Evolutionary conservation across 2,797 vertebrate species (phyloP).

Genomic region (Chaetodon trifasciatus): DNA sequence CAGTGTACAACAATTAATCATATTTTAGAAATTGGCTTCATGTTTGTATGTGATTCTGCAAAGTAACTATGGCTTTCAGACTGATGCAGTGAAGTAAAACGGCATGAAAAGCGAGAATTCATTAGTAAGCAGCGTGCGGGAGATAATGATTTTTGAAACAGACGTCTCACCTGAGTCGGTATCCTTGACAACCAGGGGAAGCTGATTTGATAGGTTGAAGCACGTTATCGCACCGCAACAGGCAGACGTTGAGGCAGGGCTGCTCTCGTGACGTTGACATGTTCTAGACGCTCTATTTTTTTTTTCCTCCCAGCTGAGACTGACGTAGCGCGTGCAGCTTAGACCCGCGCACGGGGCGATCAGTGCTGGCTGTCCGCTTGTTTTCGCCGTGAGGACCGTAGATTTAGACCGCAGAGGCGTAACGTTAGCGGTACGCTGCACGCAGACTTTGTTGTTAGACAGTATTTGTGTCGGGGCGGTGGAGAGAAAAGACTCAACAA

Average conservation of each 20-base stretch:
- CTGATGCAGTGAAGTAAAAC: no score
- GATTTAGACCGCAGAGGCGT: not conserved
- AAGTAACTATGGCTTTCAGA: no score
- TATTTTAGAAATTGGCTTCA: no score
- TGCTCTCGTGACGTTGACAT: constrained; percentile 66
- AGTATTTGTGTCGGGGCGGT: not conserved
- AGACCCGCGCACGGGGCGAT: not conserved
- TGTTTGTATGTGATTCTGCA: no score
- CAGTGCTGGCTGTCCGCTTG: not conserved
- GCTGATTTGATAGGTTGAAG: no score
- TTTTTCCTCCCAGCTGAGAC: constrained; percentile 64
- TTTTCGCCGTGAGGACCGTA: not conserved
- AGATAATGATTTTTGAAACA: no score
- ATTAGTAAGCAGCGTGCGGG: no score
- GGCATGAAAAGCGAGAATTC: no score
- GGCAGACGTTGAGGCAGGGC: constrained; percentile 33
- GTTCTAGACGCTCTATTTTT: constrained; percentile 70
- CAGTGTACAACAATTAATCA: no score
- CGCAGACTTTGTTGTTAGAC: not conserved
- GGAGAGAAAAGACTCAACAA: not conserved
- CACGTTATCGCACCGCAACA: constrained; percentile 40
- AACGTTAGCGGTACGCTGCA: not conserved
- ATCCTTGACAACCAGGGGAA: not conserved
- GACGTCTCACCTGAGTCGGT: no score
- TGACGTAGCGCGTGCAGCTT: constrained; percentile 74